Evolutionary conservation across 2,888 invertebrate genomes (phyloP).

Genomic region (Cephalotes varians): DNA sequence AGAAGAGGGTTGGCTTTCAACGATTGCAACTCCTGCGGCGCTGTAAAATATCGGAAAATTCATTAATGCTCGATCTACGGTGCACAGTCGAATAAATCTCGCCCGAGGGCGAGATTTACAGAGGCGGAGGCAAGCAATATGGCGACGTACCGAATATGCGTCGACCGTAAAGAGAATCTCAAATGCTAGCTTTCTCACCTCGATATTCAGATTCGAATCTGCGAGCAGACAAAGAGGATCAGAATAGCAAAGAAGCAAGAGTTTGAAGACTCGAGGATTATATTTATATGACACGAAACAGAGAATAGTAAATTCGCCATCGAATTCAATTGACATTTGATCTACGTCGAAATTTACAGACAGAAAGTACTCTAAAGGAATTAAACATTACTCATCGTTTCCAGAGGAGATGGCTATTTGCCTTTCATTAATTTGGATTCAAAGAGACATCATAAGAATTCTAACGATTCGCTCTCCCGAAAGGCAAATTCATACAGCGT

Average conservation of each 20-base stretch:
- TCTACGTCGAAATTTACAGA: not conserved
- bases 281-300: conserved; percentile 7
- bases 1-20: conserved; percentile 53
- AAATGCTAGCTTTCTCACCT: conserved; percentile 28
- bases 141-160: conserved; percentile 35
- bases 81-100: conserved; percentile 66
- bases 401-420: not conserved
- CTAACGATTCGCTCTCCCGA: not conserved
- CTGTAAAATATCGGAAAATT: conserved; percentile 73
- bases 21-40: conserved; percentile 50
- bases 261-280: not conserved
- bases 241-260: not conserved
- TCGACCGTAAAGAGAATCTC: conserved; percentile 36
- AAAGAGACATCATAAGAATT: conserved; percentile 11
- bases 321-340: conserved; percentile 20
- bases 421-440: conserved; percentile 25
- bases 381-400: conserved; percentile 23
- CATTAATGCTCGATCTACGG: conserved; percentile 71
- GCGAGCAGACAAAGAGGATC: conserved; percentile 11
- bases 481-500: conserved; percentile 5
- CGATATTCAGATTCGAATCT: conserved; percentile 34
- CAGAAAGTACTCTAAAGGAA: not conserved
- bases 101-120: conserved; percentile 61
- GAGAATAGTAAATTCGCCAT: conserved; percentile 9
- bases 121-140: conserved; percentile 42